These are phyloP conservation scores for Corythornis madagascariensis DNA, from an alignment of 2,113 vertebrate species.

Conservation along the genomic window DNA sequence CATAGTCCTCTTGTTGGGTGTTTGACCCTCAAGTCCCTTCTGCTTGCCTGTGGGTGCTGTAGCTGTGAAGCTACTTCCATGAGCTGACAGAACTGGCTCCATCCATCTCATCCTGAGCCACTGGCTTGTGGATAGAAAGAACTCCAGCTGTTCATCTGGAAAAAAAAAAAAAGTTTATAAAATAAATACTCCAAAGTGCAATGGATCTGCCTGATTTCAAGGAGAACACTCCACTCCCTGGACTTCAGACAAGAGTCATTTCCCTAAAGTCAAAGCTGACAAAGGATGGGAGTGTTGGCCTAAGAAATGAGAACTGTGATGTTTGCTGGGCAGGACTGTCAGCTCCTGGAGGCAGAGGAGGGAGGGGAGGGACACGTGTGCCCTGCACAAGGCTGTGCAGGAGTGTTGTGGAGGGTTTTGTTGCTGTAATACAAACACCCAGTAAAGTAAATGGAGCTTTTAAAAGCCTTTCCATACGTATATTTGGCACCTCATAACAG, in stretches of 20 bases:
- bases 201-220: background rate
- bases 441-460: background rate
- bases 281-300: background rate
- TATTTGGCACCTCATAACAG: background rate
- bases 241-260: background rate
- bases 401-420: background rate
- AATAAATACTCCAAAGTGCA: background rate
- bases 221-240: background rate
- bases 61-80: background rate
- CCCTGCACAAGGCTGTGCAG: background rate
- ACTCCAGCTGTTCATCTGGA: background rate
- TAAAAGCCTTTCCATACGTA: background rate
- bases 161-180: background rate
- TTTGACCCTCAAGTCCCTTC: background rate
- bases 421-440: background rate
- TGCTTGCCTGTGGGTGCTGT: background rate
- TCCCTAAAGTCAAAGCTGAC: background rate
- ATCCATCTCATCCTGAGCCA: accelerated
- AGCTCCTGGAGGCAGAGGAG: background rate
- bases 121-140: background rate
- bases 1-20: background rate
- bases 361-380: background rate
- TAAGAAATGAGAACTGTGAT: background rate
- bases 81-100: background rate
- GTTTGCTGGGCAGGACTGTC: background rate